These are phyloP conservation scores for Cnemophilus loriae DNA, from an alignment of 2,113 vertebrate species.

Conservation along the genomic window DNA sequence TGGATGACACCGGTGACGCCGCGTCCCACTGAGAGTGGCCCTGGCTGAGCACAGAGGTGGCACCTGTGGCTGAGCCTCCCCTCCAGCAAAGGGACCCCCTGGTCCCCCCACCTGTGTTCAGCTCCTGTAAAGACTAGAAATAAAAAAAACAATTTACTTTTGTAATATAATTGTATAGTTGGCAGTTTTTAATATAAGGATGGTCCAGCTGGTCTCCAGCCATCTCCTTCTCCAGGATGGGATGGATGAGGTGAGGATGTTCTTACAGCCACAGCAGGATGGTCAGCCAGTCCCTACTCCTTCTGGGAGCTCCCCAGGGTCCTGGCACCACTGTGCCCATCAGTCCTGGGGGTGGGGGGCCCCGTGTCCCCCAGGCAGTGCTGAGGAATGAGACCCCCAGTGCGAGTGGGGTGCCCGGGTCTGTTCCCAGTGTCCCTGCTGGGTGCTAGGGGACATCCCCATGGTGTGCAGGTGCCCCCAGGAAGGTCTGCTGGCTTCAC, in stretches of 20 bases:
- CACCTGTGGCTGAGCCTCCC: background rate
- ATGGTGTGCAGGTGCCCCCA: background rate
- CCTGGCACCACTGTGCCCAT: background rate
- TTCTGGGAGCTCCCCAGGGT: background rate
- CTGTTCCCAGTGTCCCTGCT: background rate
- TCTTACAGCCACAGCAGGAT: background rate
- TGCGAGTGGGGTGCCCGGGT: accelerated
- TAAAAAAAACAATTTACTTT: constrained; percentile 34
- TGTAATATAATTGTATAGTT: background rate
- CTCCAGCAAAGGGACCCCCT: background rate
- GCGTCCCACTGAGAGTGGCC: background rate
- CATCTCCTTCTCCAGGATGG: background rate
- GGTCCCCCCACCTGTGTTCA: background rate
- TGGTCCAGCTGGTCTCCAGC: background rate
- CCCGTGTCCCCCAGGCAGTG: accelerated
- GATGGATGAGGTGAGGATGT: background rate
- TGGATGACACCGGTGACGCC: background rate
- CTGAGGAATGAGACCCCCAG: background rate
- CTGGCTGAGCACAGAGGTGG: background rate
- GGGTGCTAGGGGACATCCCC: background rate
- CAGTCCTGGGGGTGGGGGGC: background rate
- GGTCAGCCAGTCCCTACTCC: background rate
- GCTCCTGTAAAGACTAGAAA: constrained; percentile 9
- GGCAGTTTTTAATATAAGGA: background rate
- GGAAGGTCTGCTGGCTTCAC: background rate